A percentile compares a stretch with the other conserved stretches of the same genome.
Conservation (phyloP, 2,888 invertebrate species). For the Sceliomorpha sp. region DNA sequence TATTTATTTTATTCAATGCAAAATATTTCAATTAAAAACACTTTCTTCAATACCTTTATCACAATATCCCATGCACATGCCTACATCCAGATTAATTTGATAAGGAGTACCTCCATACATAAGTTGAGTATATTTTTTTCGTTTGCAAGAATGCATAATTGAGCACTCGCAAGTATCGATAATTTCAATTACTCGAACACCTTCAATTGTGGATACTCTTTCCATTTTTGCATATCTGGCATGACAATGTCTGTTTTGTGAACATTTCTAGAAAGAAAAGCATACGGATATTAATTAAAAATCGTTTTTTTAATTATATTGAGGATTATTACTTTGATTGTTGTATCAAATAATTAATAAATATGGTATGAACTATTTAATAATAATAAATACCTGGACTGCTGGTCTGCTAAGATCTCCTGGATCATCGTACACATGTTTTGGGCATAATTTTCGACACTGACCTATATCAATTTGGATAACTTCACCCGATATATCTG, state of each 20-base stretch:
- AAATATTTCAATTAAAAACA: too few relatives aligned
- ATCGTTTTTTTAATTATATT: too few relatives aligned
- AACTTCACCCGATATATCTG: conserved; percentile 77
- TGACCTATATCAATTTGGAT: conserved; percentile 77
- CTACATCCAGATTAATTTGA: conserved; percentile 77
- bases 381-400: conserved; percentile 68
- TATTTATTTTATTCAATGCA: too few relatives aligned
- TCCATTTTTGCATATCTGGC: conserved; percentile 74
- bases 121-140: conserved; percentile 72
- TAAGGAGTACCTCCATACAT: conserved; percentile 78
- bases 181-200: conserved; percentile 74
- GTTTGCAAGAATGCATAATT: conserved; percentile 69
- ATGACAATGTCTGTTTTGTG: conserved; percentile 71
- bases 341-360: too few relatives aligned
- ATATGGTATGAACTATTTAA: not conserved
- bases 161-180: conserved; percentile 77
- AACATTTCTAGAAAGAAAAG: conserved; percentile 68
- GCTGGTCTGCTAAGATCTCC: conserved; percentile 75
- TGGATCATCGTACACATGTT: conserved; percentile 72
- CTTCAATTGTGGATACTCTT: conserved; percentile 76
- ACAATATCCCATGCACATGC: conserved; percentile 78
- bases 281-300: too few relatives aligned
- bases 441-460: conserved; percentile 75
- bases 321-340: too few relatives aligned
- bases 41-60: conserved; percentile 75